Base-by-base conservation (phyloP, 2,888 invertebrate genomes). In the Heteropelma amictum region DNA sequence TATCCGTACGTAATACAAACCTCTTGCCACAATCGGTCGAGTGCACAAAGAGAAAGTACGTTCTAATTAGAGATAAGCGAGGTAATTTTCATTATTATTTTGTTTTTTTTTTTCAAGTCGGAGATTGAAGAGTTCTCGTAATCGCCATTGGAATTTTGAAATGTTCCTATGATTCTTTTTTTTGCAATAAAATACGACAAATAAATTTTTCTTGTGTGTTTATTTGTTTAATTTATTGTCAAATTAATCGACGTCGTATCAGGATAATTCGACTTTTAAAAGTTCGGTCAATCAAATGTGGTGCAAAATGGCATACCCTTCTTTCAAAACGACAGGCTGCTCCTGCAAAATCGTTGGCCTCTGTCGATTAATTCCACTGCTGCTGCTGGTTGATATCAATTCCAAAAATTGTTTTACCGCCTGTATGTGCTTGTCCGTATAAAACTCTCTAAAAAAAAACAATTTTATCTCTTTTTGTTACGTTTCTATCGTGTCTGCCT, bases 351-450 rank as follows among this genome's bases (percentile, higher is more conserved):
- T 80, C 12, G 80, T 82, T 26, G 85, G 84, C 42, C 84, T 81
- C 47, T 87, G 86, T 53, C 85, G 85, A 21, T 80, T 71, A 42
- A 78, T 85, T 60, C 84, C 83, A 28, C 83, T 84, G 54, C 79
- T 85, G 28, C 86, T 85, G 80, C 94, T 94, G 2, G 96, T 95
- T 42, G 97, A 97, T 86, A 97, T 96, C 81, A 96, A 94, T 91
- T 97, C 97, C 77, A 97, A 91, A 90, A 97, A 97, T 92, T 96
- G 94, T 86, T 93, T 93, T 78, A 95, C 94, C 75, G 95, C 94
- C 87, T 93, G 93, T 86, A 95, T 93, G 90, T 95, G 94, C 89
- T 92, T 91, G 80, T 94, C 93, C 79, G 95, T 95, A 90, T 94
- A 94, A 91, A 95, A 95, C 89, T 93, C 94, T 84, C 93, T 93